A percentile compares a stretch with the other conserved stretches of the same genome.
Evolutionary conservation across 2,113 vertebrate species (phyloP).

Genomic region (Scartelaos histophorus): DNA sequence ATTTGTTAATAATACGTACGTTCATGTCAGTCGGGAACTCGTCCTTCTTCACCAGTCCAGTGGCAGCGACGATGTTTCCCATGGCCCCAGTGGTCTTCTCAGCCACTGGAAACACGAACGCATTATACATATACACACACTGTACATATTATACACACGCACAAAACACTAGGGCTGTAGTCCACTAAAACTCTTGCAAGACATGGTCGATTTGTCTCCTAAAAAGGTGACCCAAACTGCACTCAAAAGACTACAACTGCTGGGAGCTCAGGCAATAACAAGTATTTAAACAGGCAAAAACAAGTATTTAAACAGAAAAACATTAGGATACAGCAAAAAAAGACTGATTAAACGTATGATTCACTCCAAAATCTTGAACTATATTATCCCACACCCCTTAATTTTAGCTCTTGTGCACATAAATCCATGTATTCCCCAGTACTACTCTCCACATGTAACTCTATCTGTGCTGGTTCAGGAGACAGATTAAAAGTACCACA

Average conservation of each 20-base stretch:
- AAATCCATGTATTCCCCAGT: too few relatives aligned
- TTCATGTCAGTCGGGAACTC: slow-evolving; percentile 94
- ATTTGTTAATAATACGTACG: slow-evolving; percentile 70
- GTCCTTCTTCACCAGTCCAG: slow-evolving; percentile 93
- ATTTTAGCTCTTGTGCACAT: too few relatives aligned
- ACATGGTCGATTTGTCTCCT: too few relatives aligned
- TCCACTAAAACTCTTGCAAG: too few relatives aligned
- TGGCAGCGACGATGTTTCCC: slow-evolving; percentile 93
- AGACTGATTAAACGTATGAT: too few relatives aligned
- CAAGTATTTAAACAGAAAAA: not conserved
- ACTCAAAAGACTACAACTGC: too few relatives aligned
- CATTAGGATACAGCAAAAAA: too few relatives aligned
- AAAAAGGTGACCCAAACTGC: too few relatives aligned
- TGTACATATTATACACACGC: slow-evolving; percentile 1
- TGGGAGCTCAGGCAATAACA: not conserved
- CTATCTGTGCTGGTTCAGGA: slow-evolving; percentile 12
- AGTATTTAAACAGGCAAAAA: not conserved
- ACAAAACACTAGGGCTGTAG: slow-evolving; percentile 4
- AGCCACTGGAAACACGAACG: slow-evolving; percentile 81
- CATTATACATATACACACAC: not conserved
- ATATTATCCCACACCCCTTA: too few relatives aligned
- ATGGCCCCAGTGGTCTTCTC: slow-evolving; percentile 95
- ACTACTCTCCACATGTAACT: slow-evolving; percentile 1
- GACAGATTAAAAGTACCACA: slow-evolving; percentile 36
- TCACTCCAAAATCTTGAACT: too few relatives aligned